Evolutionary conservation across 2,888 invertebrate species (phyloP).

Genomic region (Mimachlamys varia): DNA sequence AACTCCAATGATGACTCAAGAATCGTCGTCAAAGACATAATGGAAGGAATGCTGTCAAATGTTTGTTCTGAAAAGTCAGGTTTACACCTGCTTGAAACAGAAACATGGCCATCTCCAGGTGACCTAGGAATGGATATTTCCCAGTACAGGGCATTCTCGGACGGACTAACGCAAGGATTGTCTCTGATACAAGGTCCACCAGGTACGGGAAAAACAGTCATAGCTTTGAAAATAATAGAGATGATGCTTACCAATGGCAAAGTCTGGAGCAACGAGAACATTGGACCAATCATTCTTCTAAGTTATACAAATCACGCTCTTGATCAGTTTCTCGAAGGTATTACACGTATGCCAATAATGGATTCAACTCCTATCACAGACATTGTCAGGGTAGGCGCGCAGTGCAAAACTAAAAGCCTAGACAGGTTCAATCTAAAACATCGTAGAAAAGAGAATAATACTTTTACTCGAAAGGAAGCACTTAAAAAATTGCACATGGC

Average conservation of each 20-base stretch:
- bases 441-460: not conserved
- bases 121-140: slow-evolving; percentile 63
- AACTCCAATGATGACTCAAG: not conserved
- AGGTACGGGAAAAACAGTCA: slow-evolving; percentile 68
- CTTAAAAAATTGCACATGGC: not conserved
- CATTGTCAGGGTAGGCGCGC: slow-evolving; percentile 35
- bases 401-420: not conserved
- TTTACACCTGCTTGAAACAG: not conserved
- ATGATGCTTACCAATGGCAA: slow-evolving; percentile 85
- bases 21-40: not conserved
- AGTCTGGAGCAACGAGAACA: slow-evolving; percentile 42
- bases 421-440: not conserved
- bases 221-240: slow-evolving; percentile 77
- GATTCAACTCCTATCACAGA: not conserved
- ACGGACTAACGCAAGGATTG: slow-evolving; percentile 64
- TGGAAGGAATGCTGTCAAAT: not conserved
- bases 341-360: slow-evolving; percentile 48
- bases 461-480: not conserved
- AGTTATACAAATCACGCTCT: slow-evolving; percentile 94
- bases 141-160: slow-evolving; percentile 65
- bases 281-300: slow-evolving; percentile 87
- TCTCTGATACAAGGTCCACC: slow-evolving; percentile 70
- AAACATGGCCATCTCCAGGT: slow-evolving; percentile 61
- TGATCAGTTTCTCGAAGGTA: slow-evolving; percentile 90
- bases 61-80: not conserved